Conservation (phyloP, 2,888 invertebrate species). For the Drosophila parthenogenetica region DNA sequence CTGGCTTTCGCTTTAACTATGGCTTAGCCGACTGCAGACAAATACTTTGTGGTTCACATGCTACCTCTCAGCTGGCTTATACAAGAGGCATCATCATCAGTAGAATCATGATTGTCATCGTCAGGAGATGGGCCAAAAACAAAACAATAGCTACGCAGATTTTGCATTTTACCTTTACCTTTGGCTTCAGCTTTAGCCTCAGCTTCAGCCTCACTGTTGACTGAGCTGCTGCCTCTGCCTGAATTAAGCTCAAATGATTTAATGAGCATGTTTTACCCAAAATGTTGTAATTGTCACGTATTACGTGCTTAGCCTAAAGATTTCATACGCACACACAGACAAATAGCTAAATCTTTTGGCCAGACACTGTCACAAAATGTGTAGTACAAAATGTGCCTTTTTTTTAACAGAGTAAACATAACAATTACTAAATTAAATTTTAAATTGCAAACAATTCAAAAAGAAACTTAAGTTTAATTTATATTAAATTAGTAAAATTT, state of each 20-base stretch:
- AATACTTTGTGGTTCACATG: constrained; percentile 59
- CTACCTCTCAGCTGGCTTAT: constrained; percentile 56
- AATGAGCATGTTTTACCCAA: constrained; percentile 78
- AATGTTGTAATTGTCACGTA: constrained; percentile 81
- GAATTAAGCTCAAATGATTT: constrained; percentile 77
- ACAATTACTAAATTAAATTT: too few relatives aligned
- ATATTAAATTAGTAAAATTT: too few relatives aligned
- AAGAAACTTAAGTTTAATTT: too few relatives aligned
- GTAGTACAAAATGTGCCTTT: too few relatives aligned
- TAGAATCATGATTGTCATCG: constrained; percentile 12
- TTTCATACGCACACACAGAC: constrained; percentile 60
- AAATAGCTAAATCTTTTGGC: constrained; percentile 76
- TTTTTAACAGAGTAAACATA: too few relatives aligned
- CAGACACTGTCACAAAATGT: neutral
- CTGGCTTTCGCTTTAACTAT: constrained; percentile 41
- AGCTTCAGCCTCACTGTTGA: constrained; percentile 1
- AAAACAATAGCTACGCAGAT: constrained; percentile 61
- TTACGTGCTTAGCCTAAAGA: constrained; percentile 76
- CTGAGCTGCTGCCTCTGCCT: constrained; percentile 16
- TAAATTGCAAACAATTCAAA: too few relatives aligned
- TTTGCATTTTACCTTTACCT: constrained; percentile 54
- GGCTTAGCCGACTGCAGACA: constrained; percentile 61
- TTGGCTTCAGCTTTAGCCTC: neutral
- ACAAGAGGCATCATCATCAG: constrained; percentile 20
- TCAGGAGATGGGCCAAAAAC: constrained; percentile 30